phyloP scores from a whole-genome alignment of 2,888 invertebrate species.

The Hedychridium roseum region DNA sequence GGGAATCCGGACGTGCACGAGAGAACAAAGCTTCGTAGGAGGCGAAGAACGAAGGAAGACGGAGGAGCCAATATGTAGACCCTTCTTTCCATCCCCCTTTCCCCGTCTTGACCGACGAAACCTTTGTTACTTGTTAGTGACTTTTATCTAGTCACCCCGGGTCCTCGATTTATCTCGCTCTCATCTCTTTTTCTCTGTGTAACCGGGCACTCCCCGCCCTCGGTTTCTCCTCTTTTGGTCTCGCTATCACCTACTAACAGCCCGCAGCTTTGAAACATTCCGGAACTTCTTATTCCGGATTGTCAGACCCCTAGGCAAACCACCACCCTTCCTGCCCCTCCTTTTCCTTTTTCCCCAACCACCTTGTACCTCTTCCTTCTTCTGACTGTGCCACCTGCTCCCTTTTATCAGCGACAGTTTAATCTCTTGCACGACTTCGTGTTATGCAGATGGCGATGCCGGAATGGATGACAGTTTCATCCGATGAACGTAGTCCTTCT shows the following conservation, averaged over 20 bases:
- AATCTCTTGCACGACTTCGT: constrained; percentile 38
- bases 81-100: constrained; percentile 18
- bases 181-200: constrained; percentile 10
- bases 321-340: constrained; percentile 1
- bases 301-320: constrained; percentile 32
- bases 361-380: constrained; percentile 3
- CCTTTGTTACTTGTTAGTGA: constrained; percentile 58
- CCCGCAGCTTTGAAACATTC: constrained; percentile 46
- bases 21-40: constrained; percentile 37
- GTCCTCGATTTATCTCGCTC: constrained; percentile 51
- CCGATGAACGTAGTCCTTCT: constrained; percentile 15
- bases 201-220: constrained; percentile 4
- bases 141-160: constrained; percentile 53
- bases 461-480: constrained; percentile 18
- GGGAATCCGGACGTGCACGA: constrained; percentile 13
- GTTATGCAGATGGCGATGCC: constrained; percentile 19
- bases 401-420: constrained; percentile 33
- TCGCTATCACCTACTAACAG: constrained; percentile 51
- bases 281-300: constrained; percentile 48
- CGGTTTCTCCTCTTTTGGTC: constrained; percentile 12
- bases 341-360: constrained; percentile 9
- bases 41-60: constrained; percentile 44
- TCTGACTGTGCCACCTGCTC: constrained; percentile 21
- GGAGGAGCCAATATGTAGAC: constrained; percentile 49
- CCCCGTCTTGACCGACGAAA: constrained; percentile 33